Conservation (phyloP, 1,140 invertebrate genomes). For the Bombus turneri region DNA sequence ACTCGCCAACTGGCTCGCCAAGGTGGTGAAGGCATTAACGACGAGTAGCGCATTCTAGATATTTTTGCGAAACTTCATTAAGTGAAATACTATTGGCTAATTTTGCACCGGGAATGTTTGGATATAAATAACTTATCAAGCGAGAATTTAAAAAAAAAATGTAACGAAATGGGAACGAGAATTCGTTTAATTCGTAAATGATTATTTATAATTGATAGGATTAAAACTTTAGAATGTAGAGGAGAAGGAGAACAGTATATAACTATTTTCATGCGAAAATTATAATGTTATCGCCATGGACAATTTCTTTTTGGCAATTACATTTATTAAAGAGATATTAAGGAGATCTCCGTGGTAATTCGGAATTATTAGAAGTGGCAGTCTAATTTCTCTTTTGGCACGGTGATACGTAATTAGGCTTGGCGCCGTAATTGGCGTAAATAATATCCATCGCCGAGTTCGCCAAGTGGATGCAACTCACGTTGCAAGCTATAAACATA, state of each 20-base stretch:
- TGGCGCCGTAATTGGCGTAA: constrained; percentile 49
- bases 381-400: constrained; percentile 44
- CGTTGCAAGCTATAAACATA: constrained; percentile 44
- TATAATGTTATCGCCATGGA: neutral
- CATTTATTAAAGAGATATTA: constrained; percentile 11
- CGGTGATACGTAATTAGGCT: constrained; percentile 47
- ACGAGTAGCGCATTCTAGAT: constrained; percentile 22
- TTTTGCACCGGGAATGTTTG: neutral
- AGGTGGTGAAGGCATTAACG: constrained; percentile 55
- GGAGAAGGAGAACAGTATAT: neutral
- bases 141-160: neutral
- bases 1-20: constrained; percentile 34
- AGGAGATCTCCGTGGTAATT: constrained; percentile 5
- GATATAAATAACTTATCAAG: neutral
- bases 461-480: constrained; percentile 14
- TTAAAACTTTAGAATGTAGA: neutral
- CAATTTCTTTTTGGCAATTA: neutral
- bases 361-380: constrained; percentile 26
- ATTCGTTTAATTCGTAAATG: neutral
- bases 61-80: constrained; percentile 29
- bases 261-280: neutral
- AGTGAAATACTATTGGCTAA: constrained; percentile 18
- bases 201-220: neutral
- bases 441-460: constrained; percentile 46
- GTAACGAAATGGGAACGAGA: neutral